phyloP scores from a whole-genome alignment of 2,888 invertebrate species.

The Morpho deidamia region DNA sequence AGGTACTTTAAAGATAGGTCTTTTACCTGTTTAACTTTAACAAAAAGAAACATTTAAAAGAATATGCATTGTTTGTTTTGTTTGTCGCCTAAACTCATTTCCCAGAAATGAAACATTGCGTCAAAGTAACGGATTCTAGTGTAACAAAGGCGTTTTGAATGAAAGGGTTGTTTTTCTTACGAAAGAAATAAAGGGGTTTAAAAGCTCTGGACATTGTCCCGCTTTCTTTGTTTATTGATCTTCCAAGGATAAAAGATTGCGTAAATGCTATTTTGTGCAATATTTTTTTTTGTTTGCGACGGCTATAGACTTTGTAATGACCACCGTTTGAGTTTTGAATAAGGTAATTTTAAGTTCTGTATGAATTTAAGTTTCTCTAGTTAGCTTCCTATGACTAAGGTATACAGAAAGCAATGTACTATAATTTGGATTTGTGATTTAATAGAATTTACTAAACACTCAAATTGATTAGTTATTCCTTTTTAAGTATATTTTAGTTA shows the following conservation, averaged over 20 bases:
- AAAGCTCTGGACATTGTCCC: slow-evolving; percentile 54
- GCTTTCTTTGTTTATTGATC: slow-evolving; percentile 61
- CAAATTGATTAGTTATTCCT: too few species aligned
- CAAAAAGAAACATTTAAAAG: background rate
- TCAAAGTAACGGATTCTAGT: slow-evolving; percentile 56
- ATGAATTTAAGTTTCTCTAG: too few species aligned
- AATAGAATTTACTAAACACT: too few species aligned
- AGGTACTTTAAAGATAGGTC: background rate
- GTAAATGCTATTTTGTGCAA: slow-evolving; percentile 52
- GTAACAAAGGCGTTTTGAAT: slow-evolving; percentile 53
- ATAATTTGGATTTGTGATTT: too few species aligned
- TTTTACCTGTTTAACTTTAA: slow-evolving; percentile 6
- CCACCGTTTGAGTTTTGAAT: slow-evolving; percentile 1
- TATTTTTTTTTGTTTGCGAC: slow-evolving; percentile 39
- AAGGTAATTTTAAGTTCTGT: background rate
- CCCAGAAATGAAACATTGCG: slow-evolving; percentile 54
- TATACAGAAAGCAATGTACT: too few species aligned
- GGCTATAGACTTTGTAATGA: slow-evolving; percentile 25
- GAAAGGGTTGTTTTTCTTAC: slow-evolving; percentile 71
- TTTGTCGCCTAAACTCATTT: slow-evolving; percentile 28
- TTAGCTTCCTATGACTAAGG: too few species aligned
- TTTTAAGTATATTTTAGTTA: too few species aligned
- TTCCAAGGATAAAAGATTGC: slow-evolving; percentile 49
- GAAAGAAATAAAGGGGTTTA: slow-evolving; percentile 61
- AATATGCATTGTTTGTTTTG: slow-evolving; percentile 5